These are phyloP conservation scores for Balaeniceps rex DNA, from an alignment of 2,113 vertebrate genomes.

Conservation along the genomic window DNA sequence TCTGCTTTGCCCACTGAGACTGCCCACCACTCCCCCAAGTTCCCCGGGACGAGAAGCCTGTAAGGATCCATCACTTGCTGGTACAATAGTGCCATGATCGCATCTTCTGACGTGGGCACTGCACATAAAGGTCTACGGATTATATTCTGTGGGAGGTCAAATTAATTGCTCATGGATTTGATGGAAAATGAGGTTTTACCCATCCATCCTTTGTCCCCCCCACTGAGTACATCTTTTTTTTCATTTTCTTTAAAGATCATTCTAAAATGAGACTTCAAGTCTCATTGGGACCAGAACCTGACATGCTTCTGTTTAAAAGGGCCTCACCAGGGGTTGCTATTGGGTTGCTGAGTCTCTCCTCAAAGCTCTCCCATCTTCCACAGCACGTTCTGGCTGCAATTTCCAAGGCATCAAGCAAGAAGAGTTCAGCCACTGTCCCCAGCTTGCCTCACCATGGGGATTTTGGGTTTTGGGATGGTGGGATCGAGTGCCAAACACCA, in stretches of 20 bases:
- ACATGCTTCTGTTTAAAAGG: background rate
- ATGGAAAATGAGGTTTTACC: background rate
- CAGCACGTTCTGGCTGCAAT: fast-evolving
- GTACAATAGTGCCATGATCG: background rate
- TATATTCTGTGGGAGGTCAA: background rate
- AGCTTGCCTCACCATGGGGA: fast-evolving
- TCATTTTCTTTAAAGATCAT: background rate
- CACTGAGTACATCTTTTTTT: background rate
- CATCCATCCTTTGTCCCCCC: background rate
- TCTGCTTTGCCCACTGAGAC: background rate
- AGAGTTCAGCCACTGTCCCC: background rate
- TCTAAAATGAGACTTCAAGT: background rate
- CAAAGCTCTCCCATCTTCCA: background rate
- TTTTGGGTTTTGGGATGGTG: background rate
- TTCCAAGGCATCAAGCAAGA: background rate
- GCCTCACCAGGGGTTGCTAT: background rate
- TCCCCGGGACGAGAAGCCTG: background rate
- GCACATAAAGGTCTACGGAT: background rate
- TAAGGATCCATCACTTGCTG: background rate
- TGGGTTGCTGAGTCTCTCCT: background rate
- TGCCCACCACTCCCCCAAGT: too few species aligned
- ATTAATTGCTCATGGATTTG: background rate
- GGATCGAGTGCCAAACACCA: background rate
- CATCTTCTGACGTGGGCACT: background rate
- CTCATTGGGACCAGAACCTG: background rate